Conservation (phyloP, 2,888 invertebrate species). For the Drosophila seclusa region DNA sequence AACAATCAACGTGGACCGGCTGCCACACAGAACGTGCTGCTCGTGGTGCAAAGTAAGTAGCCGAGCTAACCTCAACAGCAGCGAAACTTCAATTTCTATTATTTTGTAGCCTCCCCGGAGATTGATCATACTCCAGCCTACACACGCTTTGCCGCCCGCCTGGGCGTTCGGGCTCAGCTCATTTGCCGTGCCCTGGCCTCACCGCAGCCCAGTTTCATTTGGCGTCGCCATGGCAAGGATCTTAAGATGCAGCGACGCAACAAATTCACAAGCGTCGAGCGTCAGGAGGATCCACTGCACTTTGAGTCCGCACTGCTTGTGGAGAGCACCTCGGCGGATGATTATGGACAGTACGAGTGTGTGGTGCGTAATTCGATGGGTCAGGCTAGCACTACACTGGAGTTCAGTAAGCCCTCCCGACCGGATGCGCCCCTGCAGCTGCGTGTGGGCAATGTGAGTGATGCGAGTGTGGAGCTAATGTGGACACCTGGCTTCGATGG, state of each 20-base stretch:
- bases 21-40: constrained; percentile 75
- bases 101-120: constrained; percentile 79
- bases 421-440: constrained; percentile 79
- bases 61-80: neutral
- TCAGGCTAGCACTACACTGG: constrained; percentile 79
- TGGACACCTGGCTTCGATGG: constrained; percentile 83
- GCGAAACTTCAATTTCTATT: neutral
- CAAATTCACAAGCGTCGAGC: constrained; percentile 79
- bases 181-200: constrained; percentile 80
- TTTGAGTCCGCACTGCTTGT: constrained; percentile 78
- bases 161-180: constrained; percentile 79
- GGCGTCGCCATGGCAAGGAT: constrained; percentile 83
- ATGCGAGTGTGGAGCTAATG: constrained; percentile 73
- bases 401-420: constrained; percentile 81
- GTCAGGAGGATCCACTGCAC: constrained; percentile 75
- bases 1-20: constrained; percentile 81
- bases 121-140: constrained; percentile 78
- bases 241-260: constrained; percentile 82
- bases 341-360: constrained; percentile 82
- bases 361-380: constrained; percentile 81
- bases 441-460: constrained; percentile 79
- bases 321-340: constrained; percentile 81
- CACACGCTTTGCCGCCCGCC: constrained; percentile 80
- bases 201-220: constrained; percentile 81
- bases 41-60: constrained; percentile 83